These are phyloP conservation scores for Clarias gariepinus DNA, from an alignment of 2,113 vertebrate species.

Conservation along the genomic window DNA sequence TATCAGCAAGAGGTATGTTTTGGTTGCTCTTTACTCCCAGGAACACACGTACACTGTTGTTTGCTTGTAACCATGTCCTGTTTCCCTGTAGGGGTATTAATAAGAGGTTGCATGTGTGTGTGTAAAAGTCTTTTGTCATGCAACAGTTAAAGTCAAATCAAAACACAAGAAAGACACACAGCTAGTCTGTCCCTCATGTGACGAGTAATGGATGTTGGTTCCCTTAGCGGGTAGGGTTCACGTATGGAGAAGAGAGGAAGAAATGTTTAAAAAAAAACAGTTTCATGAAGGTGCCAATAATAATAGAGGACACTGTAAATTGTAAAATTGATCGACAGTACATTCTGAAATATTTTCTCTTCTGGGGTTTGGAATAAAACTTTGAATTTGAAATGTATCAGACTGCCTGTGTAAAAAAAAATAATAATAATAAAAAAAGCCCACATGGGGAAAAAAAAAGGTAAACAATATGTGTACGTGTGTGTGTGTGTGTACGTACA, in stretches of 20 bases:
- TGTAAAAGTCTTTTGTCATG: neutral
- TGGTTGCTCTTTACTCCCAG: neutral
- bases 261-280: neutral
- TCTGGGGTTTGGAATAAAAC: neutral
- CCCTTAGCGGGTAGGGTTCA: neutral
- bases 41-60: too few relatives aligned
- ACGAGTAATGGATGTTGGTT: neutral
- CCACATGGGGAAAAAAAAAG: neutral
- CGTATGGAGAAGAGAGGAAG: neutral
- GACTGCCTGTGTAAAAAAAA: neutral
- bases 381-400: neutral
- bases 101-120: too few relatives aligned
- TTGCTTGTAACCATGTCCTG: neutral
- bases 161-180: neutral
- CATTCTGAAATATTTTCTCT: neutral
- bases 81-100: neutral
- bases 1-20: neutral
- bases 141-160: neutral
- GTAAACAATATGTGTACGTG: neutral
- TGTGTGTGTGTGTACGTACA: constrained; percentile 4
- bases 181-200: neutral
- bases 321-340: neutral
- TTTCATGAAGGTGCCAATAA: neutral
- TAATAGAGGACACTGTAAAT: neutral
- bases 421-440: neutral